Base-by-base conservation (phyloP, 2,888 invertebrate genomes). In the Monopis laevigella region DNA sequence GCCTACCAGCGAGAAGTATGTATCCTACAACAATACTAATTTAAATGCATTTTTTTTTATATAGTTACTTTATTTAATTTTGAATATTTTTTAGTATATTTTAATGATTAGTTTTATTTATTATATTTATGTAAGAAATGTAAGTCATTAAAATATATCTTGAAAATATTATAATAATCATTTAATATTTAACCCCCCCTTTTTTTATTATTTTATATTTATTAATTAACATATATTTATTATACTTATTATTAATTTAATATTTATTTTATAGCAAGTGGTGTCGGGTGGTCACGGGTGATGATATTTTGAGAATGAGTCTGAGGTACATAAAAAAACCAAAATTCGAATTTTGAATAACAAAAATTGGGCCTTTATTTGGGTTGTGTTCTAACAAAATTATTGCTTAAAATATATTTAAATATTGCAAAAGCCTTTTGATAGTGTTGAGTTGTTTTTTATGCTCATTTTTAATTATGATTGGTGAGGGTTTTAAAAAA, bases 241-340 rank as follows among this genome's bases (percentile, higher is more conserved):
- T 43, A 29, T 46, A 39, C 48, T 44, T 48, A 47, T 49, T 42
- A 45, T 45, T 47, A 42, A 47, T 46, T 46, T 46, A 46, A 47
- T 30, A 30, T 39, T 47, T 24, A 28, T 42, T 60, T 75, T 71
- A 62, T 80, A 78, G 77, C 74, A 74, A 77, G 75, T 75, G 77
- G 77, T 77, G 78, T 75, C 77, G 78, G 73, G 65, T 67, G 65
- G 75, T 85, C 82, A 88, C 87, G 52, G 88, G 88, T 73, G 88
- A 88, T 69, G 88, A 88, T 84, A 86, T 89, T 71, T 84, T 88
- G 82, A 85, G 84, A 85, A 89, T 89, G 88, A 87, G 87, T 69
- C 73, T 88, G 84, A 89, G 88, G 89, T 87, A 80, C 65, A 53
- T 47, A 45, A 11, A 13, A 30, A 32, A 4, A 32, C 17, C 14